These are phyloP conservation scores for Himalopsyche kuldschensis DNA, from an alignment of 2,888 invertebrate species.

Conservation along the genomic window DNA sequence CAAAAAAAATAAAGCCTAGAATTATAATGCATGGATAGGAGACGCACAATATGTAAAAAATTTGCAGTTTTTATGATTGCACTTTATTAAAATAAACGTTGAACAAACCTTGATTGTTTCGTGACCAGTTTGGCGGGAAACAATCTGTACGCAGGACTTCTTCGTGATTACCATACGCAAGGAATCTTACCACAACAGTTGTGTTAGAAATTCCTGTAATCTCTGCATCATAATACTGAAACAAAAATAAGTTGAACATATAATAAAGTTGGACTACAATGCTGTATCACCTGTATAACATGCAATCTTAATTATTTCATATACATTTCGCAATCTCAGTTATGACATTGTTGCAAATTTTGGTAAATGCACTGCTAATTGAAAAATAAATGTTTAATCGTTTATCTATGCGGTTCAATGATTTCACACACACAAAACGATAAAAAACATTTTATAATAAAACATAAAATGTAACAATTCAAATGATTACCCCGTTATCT, in stretches of 20 bases:
- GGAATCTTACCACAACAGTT: slow-evolving; percentile 83
- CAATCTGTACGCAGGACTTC: slow-evolving; percentile 84
- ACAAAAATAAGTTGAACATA: not conserved
- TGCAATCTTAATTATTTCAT: no score
- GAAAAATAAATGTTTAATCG: no score
- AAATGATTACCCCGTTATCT: slow-evolving; percentile 74
- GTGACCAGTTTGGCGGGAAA: slow-evolving; percentile 55
- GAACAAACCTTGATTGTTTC: slow-evolving; percentile 8
- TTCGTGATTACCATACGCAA: slow-evolving; percentile 88
- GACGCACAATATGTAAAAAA: no score
- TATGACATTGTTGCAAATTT: no score
- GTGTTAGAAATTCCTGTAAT: slow-evolving; percentile 79
- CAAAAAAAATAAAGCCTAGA: no score
- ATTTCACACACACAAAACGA: no score
- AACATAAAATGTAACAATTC: slow-evolving; percentile 7
- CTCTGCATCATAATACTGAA: slow-evolving; percentile 79
- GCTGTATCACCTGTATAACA: not conserved
- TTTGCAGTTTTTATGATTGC: no score
- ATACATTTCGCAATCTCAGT: no score
- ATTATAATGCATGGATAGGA: no score
- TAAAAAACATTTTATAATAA: slow-evolving; percentile 10
- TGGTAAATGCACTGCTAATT: no score
- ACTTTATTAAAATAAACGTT: no score
- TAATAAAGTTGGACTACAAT: not conserved
- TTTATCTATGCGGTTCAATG: no score